phyloP scores from a whole-genome alignment of 2,888 invertebrate species.

The Gymnocheta viridis region DNA sequence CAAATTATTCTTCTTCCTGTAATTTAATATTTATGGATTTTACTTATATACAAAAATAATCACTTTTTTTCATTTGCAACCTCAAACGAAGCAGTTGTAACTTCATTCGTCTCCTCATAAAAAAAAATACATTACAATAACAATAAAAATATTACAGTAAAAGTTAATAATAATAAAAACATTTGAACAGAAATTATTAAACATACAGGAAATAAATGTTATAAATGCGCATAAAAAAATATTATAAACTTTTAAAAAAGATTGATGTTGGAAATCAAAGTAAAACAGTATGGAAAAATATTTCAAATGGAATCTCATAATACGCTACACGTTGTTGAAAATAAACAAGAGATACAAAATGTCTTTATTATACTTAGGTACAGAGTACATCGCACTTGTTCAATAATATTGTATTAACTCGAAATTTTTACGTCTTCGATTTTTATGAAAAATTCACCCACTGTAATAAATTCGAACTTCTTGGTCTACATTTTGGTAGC shows the following conservation, averaged over 20 bases:
- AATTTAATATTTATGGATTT: conserved; percentile 35
- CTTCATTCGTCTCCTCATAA: conserved; percentile 23
- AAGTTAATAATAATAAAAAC: conserved; percentile 14
- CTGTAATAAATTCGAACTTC: too few relatives aligned
- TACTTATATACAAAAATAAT: background rate
- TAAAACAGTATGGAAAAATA: background rate
- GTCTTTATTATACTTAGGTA: background rate
- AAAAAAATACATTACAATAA: background rate
- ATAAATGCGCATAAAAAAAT: background rate
- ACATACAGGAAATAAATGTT: conserved; percentile 37
- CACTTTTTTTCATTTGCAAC: conserved; percentile 1
- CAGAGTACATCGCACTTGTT: too few relatives aligned
- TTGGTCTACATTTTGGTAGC: too few relatives aligned
- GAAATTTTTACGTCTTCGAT: too few relatives aligned
- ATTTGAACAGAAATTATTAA: conserved; percentile 35
- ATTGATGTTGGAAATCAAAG: conserved; percentile 14
- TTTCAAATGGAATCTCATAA: background rate
- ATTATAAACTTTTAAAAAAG: background rate
- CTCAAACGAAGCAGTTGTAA: conserved; percentile 37
- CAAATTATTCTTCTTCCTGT: conserved; percentile 13
- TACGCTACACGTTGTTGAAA: background rate
- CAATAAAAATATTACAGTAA: conserved; percentile 25
- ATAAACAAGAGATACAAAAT: background rate
- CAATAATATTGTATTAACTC: too few relatives aligned
- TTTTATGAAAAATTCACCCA: too few relatives aligned